Percentiles rank a stretch among this genome's conserved stretches.
These are phyloP conservation scores for Tribolium madens DNA, from an alignment of 1,140 invertebrate species.

Conservation along the genomic window DNA sequence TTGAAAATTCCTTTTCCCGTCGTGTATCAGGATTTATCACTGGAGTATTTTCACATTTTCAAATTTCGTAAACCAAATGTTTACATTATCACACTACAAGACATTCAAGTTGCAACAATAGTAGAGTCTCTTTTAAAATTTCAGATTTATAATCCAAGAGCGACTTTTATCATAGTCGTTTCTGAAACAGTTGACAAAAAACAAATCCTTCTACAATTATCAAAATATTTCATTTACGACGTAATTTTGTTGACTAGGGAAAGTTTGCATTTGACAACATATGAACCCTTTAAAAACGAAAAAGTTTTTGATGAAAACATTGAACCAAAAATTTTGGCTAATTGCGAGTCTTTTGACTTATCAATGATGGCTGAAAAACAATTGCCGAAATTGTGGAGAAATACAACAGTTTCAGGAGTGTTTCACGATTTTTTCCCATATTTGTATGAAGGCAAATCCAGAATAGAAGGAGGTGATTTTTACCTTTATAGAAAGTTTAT, in stretches of 20 bases:
- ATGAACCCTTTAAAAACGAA: neutral
- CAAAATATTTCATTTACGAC: neutral
- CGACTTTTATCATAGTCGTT: neutral
- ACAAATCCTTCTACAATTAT: neutral
- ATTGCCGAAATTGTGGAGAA: neutral
- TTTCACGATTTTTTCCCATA: neutral
- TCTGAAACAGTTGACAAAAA: neutral
- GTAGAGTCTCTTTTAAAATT: neutral
- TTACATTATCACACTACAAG: neutral
- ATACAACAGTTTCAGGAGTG: neutral
- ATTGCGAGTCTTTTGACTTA: neutral
- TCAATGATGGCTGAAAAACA: neutral
- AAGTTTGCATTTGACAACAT: neutral
- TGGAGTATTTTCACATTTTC: neutral
- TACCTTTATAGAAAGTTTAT: neutral
- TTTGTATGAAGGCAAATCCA: neutral
- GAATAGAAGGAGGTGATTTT: neutral
- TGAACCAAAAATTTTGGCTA: neutral
- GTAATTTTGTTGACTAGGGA: neutral
- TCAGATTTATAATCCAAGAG: neutral
- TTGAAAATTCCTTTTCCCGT: neutral
- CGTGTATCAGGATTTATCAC: neutral
- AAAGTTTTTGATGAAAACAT: neutral
- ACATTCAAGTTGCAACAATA: neutral
- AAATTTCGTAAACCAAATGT: neutral